Conservation (phyloP, 1,140 invertebrate genomes). For the Macrosteles quadrilineatus region DNA sequence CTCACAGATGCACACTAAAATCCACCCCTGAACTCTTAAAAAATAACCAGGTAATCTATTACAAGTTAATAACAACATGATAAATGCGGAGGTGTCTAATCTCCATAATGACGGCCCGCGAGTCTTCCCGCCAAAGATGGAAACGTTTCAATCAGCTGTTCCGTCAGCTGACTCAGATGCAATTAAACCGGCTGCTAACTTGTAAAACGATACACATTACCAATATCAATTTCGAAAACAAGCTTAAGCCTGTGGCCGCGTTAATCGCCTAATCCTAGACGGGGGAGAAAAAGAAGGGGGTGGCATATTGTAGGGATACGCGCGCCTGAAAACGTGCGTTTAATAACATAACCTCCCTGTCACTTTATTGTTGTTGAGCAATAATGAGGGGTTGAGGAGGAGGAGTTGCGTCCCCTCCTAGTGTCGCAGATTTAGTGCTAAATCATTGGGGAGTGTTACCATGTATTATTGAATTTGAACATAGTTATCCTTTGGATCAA, state of each 20-base stretch:
- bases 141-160: no score
- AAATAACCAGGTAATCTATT: neutral
- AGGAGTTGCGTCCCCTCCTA: neutral
- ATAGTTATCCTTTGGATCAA: no score
- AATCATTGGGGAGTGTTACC: no score
- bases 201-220: conserved; percentile 20
- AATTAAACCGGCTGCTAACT: neutral
- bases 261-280: conserved; percentile 1
- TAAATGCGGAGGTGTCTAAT: neutral
- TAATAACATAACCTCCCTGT: conserved; percentile 14
- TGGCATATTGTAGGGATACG: conserved; percentile 9
- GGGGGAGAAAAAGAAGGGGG: neutral
- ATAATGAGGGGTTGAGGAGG: conserved; percentile 3
- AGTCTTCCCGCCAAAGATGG: no score
- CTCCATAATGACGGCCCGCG: no score
- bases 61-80: conserved; percentile 4
- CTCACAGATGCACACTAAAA: no score
- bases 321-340: neutral
- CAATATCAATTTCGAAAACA: conserved; percentile 25
- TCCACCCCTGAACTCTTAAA: no score
- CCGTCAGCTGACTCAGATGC: no score
- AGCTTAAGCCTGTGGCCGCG: conserved; percentile 5
- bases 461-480: no score
- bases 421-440: no score
- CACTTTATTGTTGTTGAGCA: conserved; percentile 2